phyloP scores from a whole-genome alignment of 2,113 vertebrate species.

The Pithys albifrons region DNA sequence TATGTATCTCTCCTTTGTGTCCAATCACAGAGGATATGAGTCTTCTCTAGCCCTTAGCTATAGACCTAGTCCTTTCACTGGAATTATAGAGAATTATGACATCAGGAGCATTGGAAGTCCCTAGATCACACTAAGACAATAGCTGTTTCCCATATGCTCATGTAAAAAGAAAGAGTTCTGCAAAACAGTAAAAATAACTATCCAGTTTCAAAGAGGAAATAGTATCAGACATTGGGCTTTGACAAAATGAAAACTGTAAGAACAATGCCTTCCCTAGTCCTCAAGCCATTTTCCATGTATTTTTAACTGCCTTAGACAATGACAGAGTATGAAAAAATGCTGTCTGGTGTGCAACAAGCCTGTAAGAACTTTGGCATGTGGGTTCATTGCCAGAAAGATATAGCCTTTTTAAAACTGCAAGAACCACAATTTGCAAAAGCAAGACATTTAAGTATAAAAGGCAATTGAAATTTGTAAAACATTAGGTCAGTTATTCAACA shows the following conservation, averaged over 20 bases:
- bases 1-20: not conserved
- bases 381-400: not conserved
- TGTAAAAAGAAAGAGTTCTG: not conserved
- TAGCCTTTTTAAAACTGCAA: not conserved
- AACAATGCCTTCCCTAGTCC: not conserved
- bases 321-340: not conserved
- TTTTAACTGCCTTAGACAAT: not conserved
- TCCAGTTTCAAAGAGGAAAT: not conserved
- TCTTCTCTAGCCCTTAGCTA: not conserved
- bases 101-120: not conserved
- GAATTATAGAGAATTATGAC: not conserved
- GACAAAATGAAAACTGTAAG: not conserved
- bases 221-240: not conserved
- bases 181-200: not conserved
- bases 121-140: not conserved
- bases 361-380: not conserved
- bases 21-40: fast-evolving
- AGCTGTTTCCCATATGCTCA: not conserved
- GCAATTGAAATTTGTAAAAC: not conserved
- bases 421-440: not conserved
- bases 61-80: not conserved
- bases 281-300: not conserved
- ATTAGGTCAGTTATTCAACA: not conserved
- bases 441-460: not conserved
- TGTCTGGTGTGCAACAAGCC: not conserved